Evolutionary conservation across 2,797 vertebrate genomes (phyloP), one percentile per base, ranked within the genome.

Genomic region (Peromyscus aztecus): DNA sequence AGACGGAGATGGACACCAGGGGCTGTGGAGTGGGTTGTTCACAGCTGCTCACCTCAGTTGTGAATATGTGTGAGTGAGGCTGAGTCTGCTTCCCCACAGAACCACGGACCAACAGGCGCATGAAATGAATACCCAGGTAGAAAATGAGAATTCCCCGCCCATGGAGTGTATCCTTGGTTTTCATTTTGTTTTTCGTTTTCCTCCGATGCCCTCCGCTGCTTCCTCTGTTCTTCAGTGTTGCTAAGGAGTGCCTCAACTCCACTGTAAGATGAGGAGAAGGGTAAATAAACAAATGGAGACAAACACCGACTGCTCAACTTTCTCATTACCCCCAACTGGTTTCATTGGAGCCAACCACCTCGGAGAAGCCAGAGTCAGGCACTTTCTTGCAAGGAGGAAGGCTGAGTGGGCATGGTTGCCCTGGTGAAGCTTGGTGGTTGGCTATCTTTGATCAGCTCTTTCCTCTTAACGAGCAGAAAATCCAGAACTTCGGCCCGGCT

Each of bases 101-200:
- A 23, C 49, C 40, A 16, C 57, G 69, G 61, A 61, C 83, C 29
- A 55, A 17, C 40, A 57, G 76, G 69, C 13, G 77, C 49, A 43
- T 29, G 49, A 63, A 24, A 49, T 29, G 52, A 89, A 46, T 23
- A 31, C 46, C 71, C 57, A 52, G 65, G 34, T 40, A 24, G 65
- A 37, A 10, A 27, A n/a, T 24, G 17, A 73, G 40, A 90, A 65
- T 57, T 34, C 43, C 55, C 17, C 6, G 0, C 80, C 89, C 78
- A 83, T 78, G 19, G 11, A 52, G 11, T 94, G 65, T 52, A 57
- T 71, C 91, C 27, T 95, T 89, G 61, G 4, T 52, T 81, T 78
- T 63, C 49, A 63, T 77, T 94, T 94, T 76, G 49, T 78, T 89
- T 92, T 87, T 27, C 40, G 69, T 96, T 93, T 92, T 81, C 59